phyloP scores from a whole-genome alignment of 2,113 vertebrate species.

The Toxostoma redivivum region DNA sequence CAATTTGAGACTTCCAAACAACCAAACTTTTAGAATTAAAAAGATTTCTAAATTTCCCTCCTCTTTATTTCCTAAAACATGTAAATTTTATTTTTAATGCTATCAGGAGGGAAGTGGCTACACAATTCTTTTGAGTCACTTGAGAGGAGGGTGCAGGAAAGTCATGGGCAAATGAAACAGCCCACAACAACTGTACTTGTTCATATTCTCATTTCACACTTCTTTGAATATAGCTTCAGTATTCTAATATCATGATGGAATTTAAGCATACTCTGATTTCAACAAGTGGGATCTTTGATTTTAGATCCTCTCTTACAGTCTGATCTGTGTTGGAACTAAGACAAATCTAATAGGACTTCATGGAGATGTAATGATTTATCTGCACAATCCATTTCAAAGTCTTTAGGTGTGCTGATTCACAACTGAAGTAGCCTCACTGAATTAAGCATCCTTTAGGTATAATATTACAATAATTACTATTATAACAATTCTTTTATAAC shows the following conservation, averaged over 20 bases:
- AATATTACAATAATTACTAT: neutral
- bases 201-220: neutral
- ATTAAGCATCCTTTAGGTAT: neutral
- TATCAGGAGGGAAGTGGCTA: neutral
- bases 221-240: neutral
- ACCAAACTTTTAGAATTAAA: neutral
- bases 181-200: neutral
- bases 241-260: neutral
- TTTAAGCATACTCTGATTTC: neutral
- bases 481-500: neutral
- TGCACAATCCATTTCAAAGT: neutral
- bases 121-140: neutral
- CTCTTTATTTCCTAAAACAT: neutral
- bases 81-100: neutral
- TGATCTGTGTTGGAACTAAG: neutral
- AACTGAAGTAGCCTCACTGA: neutral
- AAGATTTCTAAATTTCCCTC: neutral
- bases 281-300: neutral
- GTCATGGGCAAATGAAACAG: neutral
- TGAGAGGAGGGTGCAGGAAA: neutral
- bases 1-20: neutral
- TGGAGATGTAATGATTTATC: neutral
- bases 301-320: neutral
- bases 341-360: neutral
- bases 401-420: neutral